Evolutionary conservation across 2,797 vertebrate genomes (phyloP), one percentile per base, ranked within the genome.

Genomic region (Lutjanus campechanus): DNA sequence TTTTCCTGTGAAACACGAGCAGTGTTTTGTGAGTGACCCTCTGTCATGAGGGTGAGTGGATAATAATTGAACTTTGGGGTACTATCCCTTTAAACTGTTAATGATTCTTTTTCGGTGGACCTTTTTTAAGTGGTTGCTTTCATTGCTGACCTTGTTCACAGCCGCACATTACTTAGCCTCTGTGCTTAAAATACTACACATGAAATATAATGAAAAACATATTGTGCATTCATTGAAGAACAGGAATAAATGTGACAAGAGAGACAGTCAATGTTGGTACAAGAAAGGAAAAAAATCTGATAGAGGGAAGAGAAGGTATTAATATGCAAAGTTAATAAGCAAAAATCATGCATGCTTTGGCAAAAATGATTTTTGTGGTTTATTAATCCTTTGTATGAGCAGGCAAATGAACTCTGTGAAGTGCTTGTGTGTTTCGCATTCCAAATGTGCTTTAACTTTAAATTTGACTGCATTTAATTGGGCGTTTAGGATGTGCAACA

Each of bases 401-500:
- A 85, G 47, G 16, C 25, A 77, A 83, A 82, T 81, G 17, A 90
- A 80, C 67, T 72, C 69, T 68, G 60, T 55, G 70, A 81, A 78
- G 69, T 68, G 46, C 79, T 44, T 70, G 62, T 86, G 72, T 76
- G n/a, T 67, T 77, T 40, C 7, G 22, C 56, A 79, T 85, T 46
- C 20, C 25, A 81, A 88, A 82, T 69, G 50, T 1, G 0, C 12
- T 62, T 73, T 69, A 12, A 64, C 22, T 60, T 72, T n/a, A 65
- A 72, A 76, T 72, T 74, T 56, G 61, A 71, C 77, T 71, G 58
- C 61, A 77, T 81, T 77, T 89, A 91, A 88, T 83, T 85, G 86
- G 69, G 50, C 68, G 75, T 90, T 89, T 81, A 86, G 62, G 69
- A 80, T 74, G 65, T 77, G 82, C 65, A 88, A 81, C 87, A 92